phyloP scores from a whole-genome alignment of 2,888 invertebrate genomes.

The Thalpophila matura region DNA sequence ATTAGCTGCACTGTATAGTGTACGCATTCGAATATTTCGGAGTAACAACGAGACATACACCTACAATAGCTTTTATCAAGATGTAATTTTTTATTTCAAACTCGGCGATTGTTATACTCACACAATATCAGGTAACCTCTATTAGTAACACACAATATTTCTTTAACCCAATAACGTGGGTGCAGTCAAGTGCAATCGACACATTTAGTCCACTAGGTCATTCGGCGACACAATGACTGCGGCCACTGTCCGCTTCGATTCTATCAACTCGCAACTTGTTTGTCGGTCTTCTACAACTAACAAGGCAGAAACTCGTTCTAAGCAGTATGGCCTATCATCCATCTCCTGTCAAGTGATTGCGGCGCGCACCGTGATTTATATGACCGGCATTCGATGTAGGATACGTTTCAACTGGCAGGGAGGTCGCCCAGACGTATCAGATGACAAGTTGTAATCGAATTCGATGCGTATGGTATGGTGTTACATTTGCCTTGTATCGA shows the following conservation, averaged over 20 bases:
- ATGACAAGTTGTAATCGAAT: slow-evolving; percentile 58
- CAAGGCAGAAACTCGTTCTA: slow-evolving; percentile 59
- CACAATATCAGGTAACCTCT: slow-evolving; percentile 33
- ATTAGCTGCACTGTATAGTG: slow-evolving; percentile 14
- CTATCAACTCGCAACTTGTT: slow-evolving; percentile 61
- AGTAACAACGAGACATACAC: slow-evolving; percentile 7
- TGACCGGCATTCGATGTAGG: slow-evolving; percentile 61
- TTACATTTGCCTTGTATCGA: slow-evolving; percentile 55
- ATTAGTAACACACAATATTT: slow-evolving; percentile 41
- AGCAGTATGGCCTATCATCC: slow-evolving; percentile 59
- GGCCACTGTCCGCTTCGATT: slow-evolving; percentile 56
- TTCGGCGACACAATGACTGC: slow-evolving; percentile 64
- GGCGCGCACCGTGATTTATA: slow-evolving; percentile 65
- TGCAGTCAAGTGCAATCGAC: slow-evolving; percentile 62
- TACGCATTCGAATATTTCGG: background rate
- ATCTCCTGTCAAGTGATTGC: slow-evolving; percentile 69
- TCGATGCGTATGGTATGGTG: slow-evolving; percentile 48
- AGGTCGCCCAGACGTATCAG: slow-evolving; percentile 50
- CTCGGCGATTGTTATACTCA: slow-evolving; percentile 23
- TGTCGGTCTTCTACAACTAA: slow-evolving; percentile 43
- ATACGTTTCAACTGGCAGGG: slow-evolving; percentile 53
- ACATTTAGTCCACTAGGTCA: slow-evolving; percentile 71
- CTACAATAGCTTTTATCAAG: slow-evolving; percentile 16
- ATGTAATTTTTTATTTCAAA: slow-evolving; percentile 21
- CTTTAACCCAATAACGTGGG: slow-evolving; percentile 53